A percentile compares a stretch with the other conserved stretches of the same genome.
Evolutionary conservation across 1,140 invertebrate species (phyloP).

Genomic region (Olivierus martensii): DNA sequence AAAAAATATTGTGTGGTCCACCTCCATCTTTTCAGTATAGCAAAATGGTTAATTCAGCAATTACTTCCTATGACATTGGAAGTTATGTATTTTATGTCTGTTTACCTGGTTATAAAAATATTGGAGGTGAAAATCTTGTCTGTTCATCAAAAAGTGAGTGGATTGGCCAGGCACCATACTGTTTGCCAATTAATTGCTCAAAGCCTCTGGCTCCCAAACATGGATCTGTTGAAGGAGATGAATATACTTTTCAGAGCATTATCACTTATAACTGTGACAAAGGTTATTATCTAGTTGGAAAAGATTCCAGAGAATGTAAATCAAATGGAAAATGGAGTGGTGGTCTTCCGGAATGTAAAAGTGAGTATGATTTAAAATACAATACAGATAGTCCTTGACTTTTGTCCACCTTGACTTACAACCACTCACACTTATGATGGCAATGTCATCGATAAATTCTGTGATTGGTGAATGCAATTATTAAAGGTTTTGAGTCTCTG

Average conservation of each 20-base stretch:
- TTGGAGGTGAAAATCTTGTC: no score
- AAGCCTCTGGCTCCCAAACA: neutral
- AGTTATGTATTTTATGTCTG: no score
- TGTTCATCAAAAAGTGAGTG: constrained; percentile 56
- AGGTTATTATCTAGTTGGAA: no score
- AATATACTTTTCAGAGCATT: constrained; percentile 12
- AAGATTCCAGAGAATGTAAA: constrained; percentile 21
- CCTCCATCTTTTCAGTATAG: constrained; percentile 18
- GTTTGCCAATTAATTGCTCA: constrained; percentile 17
- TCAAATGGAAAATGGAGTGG: constrained; percentile 23
- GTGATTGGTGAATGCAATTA: no score
- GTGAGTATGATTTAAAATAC: no score
- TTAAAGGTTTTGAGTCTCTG: no score
- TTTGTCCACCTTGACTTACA: no score
- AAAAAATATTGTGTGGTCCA: constrained; percentile 21
- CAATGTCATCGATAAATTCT: no score
- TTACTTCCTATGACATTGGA: no score
- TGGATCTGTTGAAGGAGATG: constrained; percentile 6
- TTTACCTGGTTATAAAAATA: no score
- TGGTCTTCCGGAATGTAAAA: constrained; percentile 21
- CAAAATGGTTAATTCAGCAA: neutral
- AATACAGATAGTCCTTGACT: no score
- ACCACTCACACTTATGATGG: no score
- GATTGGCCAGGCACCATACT: constrained; percentile 40
- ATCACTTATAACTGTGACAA: constrained; percentile 3